A percentile compares a stretch with the other conserved stretches of the same genome.
phyloP scores from a whole-genome alignment of 2,113 vertebrate genomes.

The Corythornis cristatus region DNA sequence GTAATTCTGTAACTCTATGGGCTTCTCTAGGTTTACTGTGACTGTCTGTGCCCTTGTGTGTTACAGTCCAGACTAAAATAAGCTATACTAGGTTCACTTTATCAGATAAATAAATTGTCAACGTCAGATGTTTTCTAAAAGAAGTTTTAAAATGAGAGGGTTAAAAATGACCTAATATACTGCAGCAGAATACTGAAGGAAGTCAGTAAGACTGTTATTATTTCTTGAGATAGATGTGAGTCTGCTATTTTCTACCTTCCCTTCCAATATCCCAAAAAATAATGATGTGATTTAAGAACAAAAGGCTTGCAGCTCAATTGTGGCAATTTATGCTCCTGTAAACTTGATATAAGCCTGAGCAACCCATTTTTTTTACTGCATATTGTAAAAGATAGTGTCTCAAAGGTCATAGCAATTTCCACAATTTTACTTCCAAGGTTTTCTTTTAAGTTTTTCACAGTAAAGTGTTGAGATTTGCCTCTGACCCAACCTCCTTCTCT shows the following conservation, averaged over 20 bases:
- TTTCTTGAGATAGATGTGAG: constrained; percentile 53
- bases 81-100: background rate
- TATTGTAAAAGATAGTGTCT: constrained; percentile 26
- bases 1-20: background rate
- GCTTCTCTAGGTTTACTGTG: background rate
- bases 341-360: constrained; percentile 2
- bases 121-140: constrained; percentile 15
- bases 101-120: constrained; percentile 38
- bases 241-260: constrained; percentile 53
- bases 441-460: constrained; percentile 25
- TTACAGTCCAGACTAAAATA: background rate
- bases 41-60: background rate
- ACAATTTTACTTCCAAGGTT: constrained; percentile 27
- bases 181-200: constrained; percentile 19
- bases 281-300: constrained; percentile 64
- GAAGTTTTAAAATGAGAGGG: constrained; percentile 1
- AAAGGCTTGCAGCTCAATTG: constrained; percentile 56
- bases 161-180: constrained; percentile 29
- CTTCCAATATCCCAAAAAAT: constrained; percentile 52
- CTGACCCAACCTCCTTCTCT: background rate
- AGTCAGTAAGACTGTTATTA: constrained; percentile 33
- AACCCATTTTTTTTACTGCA: background rate
- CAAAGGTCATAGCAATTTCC: constrained; percentile 13
- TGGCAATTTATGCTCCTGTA: constrained; percentile 59
- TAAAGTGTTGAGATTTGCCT: constrained; percentile 25